Evolutionary conservation across 1,140 invertebrate genomes (phyloP).

Genomic region (Pseudomyrmex dendroicus): DNA sequence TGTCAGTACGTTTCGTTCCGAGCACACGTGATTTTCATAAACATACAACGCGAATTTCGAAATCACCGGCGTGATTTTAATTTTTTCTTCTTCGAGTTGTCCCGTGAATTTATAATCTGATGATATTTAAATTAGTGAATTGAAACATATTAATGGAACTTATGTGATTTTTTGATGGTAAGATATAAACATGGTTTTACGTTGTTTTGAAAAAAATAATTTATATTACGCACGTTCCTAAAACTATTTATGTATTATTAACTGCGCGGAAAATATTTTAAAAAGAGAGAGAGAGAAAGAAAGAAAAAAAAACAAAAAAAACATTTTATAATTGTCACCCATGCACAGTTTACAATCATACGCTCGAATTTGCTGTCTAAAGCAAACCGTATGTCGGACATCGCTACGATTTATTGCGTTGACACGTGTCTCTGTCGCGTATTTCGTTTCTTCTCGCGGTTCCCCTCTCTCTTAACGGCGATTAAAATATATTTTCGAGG

Average conservation of each 20-base stretch:
- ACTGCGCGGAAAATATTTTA: background rate
- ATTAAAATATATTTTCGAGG: conserved; percentile 73
- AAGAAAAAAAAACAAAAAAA: conserved; percentile 16
- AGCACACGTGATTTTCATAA: conserved; percentile 42
- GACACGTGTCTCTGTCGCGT: conserved; percentile 79
- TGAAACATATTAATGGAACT: no score
- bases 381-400: conserved; percentile 80
- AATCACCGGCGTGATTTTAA: no score
- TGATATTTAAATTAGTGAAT: background rate
- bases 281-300: conserved; percentile 40
- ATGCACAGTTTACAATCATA: conserved; percentile 63
- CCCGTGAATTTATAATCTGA: no score
- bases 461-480: conserved; percentile 63
- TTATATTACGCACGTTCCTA: no score
- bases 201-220: background rate
- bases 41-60: background rate
- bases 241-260: no score
- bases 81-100: no score
- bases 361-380: conserved; percentile 76
- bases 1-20: conserved; percentile 71
- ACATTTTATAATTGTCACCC: conserved; percentile 28
- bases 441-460: conserved; percentile 50
- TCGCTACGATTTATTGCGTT: conserved; percentile 83
- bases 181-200: background rate
- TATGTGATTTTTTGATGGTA: no score